Base-by-base conservation (phyloP, 2,888 invertebrate species). In the Ptychoptera contaminata region DNA sequence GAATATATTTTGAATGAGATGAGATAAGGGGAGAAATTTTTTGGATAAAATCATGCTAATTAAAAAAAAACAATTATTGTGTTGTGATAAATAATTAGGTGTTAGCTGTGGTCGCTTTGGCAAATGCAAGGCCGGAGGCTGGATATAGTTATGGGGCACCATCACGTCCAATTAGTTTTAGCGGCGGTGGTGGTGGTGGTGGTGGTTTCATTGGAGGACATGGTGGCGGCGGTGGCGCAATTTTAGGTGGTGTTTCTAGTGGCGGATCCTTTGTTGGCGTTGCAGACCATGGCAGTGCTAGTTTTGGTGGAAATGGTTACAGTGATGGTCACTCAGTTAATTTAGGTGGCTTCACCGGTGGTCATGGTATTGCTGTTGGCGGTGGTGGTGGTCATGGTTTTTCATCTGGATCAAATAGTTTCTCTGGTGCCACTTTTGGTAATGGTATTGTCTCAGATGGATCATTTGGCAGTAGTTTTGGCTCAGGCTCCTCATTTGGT, bases 51-150 rank as follows among this genome's bases (percentile, higher is more conserved):
- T n/a, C n/a, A n/a, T n/a, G n/a, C n/a, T n/a, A n/a, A n/a, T n/a
- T n/a, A 23, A 23, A 23, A 23, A 23, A 23, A 23, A 23, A 23
- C 3, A 23, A 23, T 23, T 3, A 23, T 7, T 23, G 23, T 23
- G 23, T 23, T 23, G 23, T 23, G 23, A 23, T 23, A n/a, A n/a
- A n/a, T n/a, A n/a, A n/a, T 23, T 23, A 45, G 45, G 31, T 41
- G 23, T 36, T 45, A n/a, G 35, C 41, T 31, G 37, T 40, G n/a
- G 67, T 72, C 65, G 70, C 72, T 46, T 65, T 71, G 60, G 70
- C 70, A 58, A 69, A 71, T 60, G 73, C 71, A 46, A 67, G 72
- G 48, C 75, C 75, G 60, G 74, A 75, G 61, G 74, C 74, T 57
- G 74, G 73, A 55, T 73, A 73, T 63, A 73, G 73, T 61, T 73